These are phyloP conservation scores for Hemistola chrysoprasaria DNA, from an alignment of 2,888 invertebrate species.

Conservation along the genomic window DNA sequence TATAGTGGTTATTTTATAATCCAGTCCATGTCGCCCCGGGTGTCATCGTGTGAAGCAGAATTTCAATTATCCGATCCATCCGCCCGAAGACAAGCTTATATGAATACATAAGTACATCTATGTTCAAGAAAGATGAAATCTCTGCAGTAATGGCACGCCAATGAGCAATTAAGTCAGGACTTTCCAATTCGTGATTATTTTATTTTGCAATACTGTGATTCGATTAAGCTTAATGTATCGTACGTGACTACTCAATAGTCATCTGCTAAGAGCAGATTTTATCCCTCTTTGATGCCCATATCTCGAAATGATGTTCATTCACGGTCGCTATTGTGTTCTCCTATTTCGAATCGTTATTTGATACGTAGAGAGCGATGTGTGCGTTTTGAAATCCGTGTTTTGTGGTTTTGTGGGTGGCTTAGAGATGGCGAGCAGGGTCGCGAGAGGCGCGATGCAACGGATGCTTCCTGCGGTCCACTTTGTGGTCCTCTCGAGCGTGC, in stretches of 20 bases:
- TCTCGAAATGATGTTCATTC: conserved; percentile 56
- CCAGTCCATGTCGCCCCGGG: conserved; percentile 30
- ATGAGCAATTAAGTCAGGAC: no score
- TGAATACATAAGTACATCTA: background rate
- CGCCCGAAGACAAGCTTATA: conserved; percentile 15
- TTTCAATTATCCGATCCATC: conserved; percentile 43
- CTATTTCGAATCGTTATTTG: conserved; percentile 54
- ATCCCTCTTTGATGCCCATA: conserved; percentile 45
- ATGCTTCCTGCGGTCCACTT: conserved; percentile 56
- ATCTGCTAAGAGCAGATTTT: conserved; percentile 42
- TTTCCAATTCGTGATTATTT: conserved; percentile 17
- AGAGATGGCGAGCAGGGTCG: conserved; percentile 26
- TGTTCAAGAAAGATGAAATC: no score
- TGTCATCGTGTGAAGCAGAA: conserved; percentile 37
- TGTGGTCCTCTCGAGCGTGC: conserved; percentile 63
- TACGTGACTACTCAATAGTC: conserved; percentile 65
- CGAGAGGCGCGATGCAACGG: conserved; percentile 27
- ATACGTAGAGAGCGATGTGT: conserved; percentile 37
- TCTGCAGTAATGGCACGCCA: no score
- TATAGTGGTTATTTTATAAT: conserved; percentile 44
- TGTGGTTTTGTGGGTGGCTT: conserved; percentile 48
- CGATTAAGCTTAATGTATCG: conserved; percentile 41
- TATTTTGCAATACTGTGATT: conserved; percentile 15
- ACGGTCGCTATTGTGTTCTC: conserved; percentile 53
- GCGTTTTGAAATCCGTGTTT: conserved; percentile 44